phyloP scores from a whole-genome alignment of 1,140 invertebrate species.

The Cydia pomonella region DNA sequence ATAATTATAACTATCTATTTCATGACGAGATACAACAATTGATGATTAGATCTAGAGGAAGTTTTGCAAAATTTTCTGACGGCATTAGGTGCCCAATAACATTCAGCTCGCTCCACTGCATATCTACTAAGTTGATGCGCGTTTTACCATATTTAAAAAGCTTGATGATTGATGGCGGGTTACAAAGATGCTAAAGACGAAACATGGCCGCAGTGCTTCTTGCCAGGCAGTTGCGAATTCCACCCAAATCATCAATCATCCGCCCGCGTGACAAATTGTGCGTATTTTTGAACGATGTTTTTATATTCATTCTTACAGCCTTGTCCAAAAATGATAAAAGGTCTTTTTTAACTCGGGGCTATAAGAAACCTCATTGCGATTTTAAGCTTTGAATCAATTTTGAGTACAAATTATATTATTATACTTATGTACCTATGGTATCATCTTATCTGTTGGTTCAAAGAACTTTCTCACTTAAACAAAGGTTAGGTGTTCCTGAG shows the following conservation, averaged over 20 bases:
- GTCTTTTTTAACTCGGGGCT: not conserved
- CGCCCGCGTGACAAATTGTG: slow-evolving; percentile 28
- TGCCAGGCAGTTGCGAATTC: not conserved
- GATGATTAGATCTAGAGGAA: not conserved
- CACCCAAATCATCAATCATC: slow-evolving; percentile 26
- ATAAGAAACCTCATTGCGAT: not conserved
- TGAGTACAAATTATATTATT: not conserved
- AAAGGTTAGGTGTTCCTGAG: no score
- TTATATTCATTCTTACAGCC: not conserved
- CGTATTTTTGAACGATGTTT: slow-evolving; percentile 23
- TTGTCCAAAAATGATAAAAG: not conserved
- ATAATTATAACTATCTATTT: not conserved
- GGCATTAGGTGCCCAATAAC: not conserved
- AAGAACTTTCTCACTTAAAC: no score
- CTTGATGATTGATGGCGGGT: slow-evolving; percentile 21
- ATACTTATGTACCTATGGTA: not conserved
- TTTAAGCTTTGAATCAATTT: not conserved
- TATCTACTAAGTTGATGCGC: not conserved
- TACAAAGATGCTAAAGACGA: slow-evolving; percentile 21
- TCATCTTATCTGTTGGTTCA: no score
- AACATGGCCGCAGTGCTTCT: slow-evolving; percentile 23
- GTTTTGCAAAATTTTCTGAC: not conserved
- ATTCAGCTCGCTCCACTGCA: not conserved
- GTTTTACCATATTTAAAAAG: not conserved
- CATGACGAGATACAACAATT: not conserved